A percentile compares a stretch with the other conserved stretches of the same genome.
phyloP scores from a whole-genome alignment of 92 coral and sea anemone species.

The Virgularia gustaviana region DNA sequence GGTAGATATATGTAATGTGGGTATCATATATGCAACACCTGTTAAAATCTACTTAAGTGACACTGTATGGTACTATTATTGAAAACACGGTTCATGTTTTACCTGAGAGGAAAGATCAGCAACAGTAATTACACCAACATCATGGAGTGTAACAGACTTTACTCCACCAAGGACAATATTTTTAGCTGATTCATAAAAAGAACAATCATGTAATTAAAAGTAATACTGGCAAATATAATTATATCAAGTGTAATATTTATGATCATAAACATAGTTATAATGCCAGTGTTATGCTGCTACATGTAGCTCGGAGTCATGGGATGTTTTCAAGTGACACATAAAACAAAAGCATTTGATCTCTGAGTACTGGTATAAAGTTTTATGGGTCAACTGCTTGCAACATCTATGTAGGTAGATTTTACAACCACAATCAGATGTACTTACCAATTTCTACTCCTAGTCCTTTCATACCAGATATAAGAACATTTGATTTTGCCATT shows the following conservation, averaged over 20 bases:
- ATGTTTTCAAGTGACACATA: too few relatives aligned
- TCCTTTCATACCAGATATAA: conserved; percentile 88
- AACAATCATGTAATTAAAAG: background rate
- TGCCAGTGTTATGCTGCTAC: too few relatives aligned
- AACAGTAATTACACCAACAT: conserved; percentile 64
- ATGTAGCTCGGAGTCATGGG: too few relatives aligned
- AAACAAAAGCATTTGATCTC: too few relatives aligned
- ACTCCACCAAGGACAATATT: conserved; percentile 99
- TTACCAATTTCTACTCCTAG: conserved; percentile 97
- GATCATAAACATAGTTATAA: background rate
- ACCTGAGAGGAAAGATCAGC: conserved; percentile 93
- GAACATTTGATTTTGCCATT: conserved; percentile 92
- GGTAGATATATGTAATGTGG: background rate
- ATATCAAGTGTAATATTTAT: background rate
- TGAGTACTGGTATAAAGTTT: too few relatives aligned
- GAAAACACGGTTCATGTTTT: background rate
- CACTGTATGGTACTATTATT: too few relatives aligned
- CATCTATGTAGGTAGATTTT: too few relatives aligned
- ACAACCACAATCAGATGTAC: too few relatives aligned
- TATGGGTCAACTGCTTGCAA: too few relatives aligned
- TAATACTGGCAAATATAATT: background rate
- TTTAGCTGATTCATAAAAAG: conserved; percentile 80
- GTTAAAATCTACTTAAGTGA: too few relatives aligned
- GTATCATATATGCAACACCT: too few relatives aligned
- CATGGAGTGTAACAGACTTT: conserved; percentile 97